Conservation (phyloP, 2,113 vertebrate species). For the Neodontobutis hainanensis region DNA sequence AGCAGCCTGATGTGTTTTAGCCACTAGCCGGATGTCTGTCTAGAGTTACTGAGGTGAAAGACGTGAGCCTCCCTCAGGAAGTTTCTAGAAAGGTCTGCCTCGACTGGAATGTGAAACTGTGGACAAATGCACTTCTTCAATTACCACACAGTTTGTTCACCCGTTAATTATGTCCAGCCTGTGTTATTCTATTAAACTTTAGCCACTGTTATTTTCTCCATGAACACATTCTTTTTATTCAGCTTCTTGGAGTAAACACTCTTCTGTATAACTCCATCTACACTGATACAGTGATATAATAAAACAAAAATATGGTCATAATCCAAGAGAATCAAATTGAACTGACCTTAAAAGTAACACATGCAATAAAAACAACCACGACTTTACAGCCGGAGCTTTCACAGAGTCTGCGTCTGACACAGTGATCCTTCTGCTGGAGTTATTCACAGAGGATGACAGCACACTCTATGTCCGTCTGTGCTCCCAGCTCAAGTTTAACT, state of each 20-base stretch:
- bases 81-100: constrained; percentile 39
- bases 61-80: constrained; percentile 62
- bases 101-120: constrained; percentile 48
- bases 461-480: constrained; percentile 14
- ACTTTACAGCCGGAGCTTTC: constrained; percentile 43
- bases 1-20: constrained; percentile 27
- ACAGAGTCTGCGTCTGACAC: constrained; percentile 14
- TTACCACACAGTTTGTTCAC: constrained; percentile 51
- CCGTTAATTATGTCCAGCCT: constrained; percentile 38
- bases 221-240: no score
- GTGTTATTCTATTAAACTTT: background rate
- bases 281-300: background rate
- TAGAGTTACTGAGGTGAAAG: constrained; percentile 50
- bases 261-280: background rate
- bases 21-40: constrained; percentile 31
- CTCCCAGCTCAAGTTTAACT: constrained; percentile 32
- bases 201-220: no score
- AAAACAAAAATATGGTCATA: background rate
- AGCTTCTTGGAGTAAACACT: background rate
- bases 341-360: constrained; percentile 26
- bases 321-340: constrained; percentile 26
- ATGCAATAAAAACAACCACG: constrained; percentile 9
- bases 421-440: constrained; percentile 15
- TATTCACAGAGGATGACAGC: constrained; percentile 29
- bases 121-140: constrained; percentile 51